These are phyloP conservation scores for Leucophenga varia DNA, from an alignment of 1,140 invertebrate genomes.

Conservation along the genomic window DNA sequence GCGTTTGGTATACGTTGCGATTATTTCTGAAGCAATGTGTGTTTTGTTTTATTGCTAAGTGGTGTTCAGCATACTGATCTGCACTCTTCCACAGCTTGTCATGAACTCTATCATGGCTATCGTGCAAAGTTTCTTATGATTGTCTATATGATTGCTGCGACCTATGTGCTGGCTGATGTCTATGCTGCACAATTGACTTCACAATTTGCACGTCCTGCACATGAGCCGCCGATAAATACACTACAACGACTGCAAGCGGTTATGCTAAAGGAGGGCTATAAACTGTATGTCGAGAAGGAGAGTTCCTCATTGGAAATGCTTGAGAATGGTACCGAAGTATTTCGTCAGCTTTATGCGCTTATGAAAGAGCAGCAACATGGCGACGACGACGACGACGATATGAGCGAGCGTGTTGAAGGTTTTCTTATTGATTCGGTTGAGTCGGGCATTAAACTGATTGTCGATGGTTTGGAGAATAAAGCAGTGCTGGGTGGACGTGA, in stretches of 20 bases:
- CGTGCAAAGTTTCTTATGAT: conserved; percentile 63
- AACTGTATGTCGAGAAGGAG: conserved; percentile 65
- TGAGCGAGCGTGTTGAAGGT: too few species aligned
- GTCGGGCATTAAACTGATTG: conserved; percentile 62
- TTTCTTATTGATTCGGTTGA: conserved; percentile 64
- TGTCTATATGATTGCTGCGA: conserved; percentile 63
- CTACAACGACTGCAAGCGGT: conserved; percentile 62
- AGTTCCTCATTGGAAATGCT: conserved; percentile 66
- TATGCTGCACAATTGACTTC: conserved; percentile 71
- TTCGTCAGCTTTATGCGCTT: conserved; percentile 62
- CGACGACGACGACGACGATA: conserved; percentile 7
- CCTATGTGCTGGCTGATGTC: conserved; percentile 69
- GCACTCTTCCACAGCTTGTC: conserved; percentile 7
- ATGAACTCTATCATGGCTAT: conserved; percentile 58
- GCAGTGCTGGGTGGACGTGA: conserved; percentile 66
- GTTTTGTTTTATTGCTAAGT: conserved; percentile 16
- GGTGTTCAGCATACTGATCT: neutral
- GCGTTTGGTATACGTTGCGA: conserved; percentile 65
- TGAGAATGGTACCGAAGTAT: conserved; percentile 69
- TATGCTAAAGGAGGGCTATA: conserved; percentile 62
- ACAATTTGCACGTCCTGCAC: conserved; percentile 63
- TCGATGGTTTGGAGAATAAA: conserved; percentile 56
- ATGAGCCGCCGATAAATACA: conserved; percentile 63
- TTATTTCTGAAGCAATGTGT: conserved; percentile 67
- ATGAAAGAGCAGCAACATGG: conserved; percentile 61